phyloP scores from a whole-genome alignment of 1,140 invertebrate species.

The Pseudomyrmex pallidus region DNA sequence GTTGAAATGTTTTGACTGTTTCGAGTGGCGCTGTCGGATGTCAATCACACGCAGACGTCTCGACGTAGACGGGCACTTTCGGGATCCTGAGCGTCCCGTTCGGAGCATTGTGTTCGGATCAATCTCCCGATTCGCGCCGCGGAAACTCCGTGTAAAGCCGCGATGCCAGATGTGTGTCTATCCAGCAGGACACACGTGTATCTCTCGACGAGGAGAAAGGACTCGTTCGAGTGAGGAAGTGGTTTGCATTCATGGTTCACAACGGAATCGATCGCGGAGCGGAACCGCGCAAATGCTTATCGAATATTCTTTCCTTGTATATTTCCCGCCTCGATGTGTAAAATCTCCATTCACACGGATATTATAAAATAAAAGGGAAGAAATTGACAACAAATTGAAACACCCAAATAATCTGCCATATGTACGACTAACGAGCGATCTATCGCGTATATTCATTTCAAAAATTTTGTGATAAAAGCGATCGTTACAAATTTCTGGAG shows the following conservation, averaged over 20 bases:
- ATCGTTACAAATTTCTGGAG: not conserved
- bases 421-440: no score
- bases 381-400: no score
- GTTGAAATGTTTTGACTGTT: conserved; percentile 79
- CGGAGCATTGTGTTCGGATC: conserved; percentile 69
- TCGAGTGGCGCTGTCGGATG: conserved; percentile 75
- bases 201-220: conserved; percentile 27
- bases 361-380: not conserved
- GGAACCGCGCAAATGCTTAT: conserved; percentile 23
- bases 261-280: conserved; percentile 46
- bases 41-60: conserved; percentile 76
- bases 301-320: conserved; percentile 16
- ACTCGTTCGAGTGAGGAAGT: conserved; percentile 51
- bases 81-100: conserved; percentile 56
- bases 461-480: not conserved
- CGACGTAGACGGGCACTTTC: conserved; percentile 76
- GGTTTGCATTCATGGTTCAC: conserved; percentile 45
- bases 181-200: conserved; percentile 49
- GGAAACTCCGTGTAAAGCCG: conserved; percentile 53
- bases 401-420: not conserved
- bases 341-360: conserved; percentile 3
- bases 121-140: conserved; percentile 62
- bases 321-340: not conserved
- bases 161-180: conserved; percentile 70
- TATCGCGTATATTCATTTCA: not conserved